A percentile compares a stretch with the other conserved stretches of the same genome.
Evolutionary conservation across 2,888 invertebrate species (phyloP).

Genomic region (Bruchidius siliquastri): DNA sequence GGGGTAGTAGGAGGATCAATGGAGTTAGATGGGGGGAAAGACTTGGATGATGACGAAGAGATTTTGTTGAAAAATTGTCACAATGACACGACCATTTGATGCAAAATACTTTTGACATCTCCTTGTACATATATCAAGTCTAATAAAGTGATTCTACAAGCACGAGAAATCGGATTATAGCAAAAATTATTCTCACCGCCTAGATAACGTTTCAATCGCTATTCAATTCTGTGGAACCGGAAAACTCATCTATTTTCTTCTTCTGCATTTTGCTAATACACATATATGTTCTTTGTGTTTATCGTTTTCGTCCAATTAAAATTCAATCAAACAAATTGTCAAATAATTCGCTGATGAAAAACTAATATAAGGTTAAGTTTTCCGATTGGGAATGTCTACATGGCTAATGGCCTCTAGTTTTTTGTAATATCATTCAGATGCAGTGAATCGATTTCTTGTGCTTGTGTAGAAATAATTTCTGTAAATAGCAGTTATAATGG

Average conservation of each 20-base stretch:
- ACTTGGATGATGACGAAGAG: conserved; percentile 12
- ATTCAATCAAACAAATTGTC: too few species aligned
- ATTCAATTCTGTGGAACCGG: too few species aligned
- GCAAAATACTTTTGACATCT: neutral
- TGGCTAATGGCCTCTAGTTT: too few species aligned
- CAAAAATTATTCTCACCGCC: neutral
- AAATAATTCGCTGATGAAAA: too few species aligned
- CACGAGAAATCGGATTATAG: neutral
- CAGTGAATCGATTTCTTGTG: neutral
- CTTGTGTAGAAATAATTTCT: neutral
- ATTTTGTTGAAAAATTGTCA: neutral
- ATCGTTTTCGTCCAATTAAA: too few species aligned
- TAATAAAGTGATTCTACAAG: neutral
- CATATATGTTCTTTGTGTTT: too few species aligned
- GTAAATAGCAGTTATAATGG: neutral
- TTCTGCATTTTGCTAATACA: too few species aligned
- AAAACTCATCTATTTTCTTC: too few species aligned
- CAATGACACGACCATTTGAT: neutral
- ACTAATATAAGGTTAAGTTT: too few species aligned
- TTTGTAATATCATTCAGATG: neutral
- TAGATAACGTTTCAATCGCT: too few species aligned
- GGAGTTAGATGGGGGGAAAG: conserved; percentile 19
- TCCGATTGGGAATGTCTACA: too few species aligned
- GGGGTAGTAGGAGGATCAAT: conserved; percentile 20
- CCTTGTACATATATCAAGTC: neutral